Conservation (phyloP, 1,140 invertebrate genomes). For the Pissodes strobi region DNA sequence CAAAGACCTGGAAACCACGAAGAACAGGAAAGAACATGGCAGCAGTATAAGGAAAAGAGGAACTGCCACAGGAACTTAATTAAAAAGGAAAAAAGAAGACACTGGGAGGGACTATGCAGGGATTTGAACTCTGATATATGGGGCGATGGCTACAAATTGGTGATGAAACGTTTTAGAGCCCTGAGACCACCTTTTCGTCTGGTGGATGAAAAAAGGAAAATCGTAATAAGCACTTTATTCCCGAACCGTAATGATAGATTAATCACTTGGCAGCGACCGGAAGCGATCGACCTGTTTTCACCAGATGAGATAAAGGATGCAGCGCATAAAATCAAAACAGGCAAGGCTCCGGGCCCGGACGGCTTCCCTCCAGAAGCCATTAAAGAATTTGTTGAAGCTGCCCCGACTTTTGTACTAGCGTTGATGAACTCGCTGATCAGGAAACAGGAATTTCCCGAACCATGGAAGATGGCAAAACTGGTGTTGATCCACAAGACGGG, state of each 20-base stretch:
- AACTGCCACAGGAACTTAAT: neutral
- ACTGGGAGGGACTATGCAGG: neutral
- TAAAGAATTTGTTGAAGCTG: neutral
- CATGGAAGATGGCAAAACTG: neutral
- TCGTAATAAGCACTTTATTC: neutral
- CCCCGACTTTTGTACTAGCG: neutral
- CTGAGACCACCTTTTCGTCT: neutral
- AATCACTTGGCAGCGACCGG: neutral
- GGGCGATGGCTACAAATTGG: slow-evolving; percentile 13
- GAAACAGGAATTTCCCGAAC: neutral
- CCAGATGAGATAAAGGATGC: neutral
- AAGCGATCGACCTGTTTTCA: too few species aligned
- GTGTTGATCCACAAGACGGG: neutral
- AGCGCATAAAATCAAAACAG: slow-evolving; percentile 26
- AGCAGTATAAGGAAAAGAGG: neutral
- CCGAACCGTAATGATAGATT: neutral
- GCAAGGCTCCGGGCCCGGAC: too few species aligned
- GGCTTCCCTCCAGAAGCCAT: slow-evolving; percentile 30
- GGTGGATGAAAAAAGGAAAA: neutral
- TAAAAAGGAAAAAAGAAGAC: neutral
- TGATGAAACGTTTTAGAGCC: neutral
- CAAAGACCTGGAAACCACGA: neutral
- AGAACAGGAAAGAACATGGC: neutral
- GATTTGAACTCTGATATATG: slow-evolving; percentile 12
- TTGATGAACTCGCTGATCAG: neutral